Evolutionary conservation across 2,888 invertebrate species (phyloP), one percentile per base, ranked within the genome.

Genomic region (Piscicola geometra): DNA sequence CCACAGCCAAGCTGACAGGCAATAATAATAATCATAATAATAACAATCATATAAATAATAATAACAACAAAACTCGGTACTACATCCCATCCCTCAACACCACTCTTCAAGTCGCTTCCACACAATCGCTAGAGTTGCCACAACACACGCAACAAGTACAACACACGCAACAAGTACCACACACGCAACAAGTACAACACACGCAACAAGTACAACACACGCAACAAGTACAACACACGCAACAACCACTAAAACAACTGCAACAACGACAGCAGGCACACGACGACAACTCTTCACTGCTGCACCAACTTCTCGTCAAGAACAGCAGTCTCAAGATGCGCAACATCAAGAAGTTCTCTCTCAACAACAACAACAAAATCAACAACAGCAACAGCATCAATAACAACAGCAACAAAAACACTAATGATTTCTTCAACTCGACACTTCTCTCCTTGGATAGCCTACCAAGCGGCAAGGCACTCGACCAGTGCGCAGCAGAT

Each of bases 321-420:
- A 30, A 67, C 30, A n/a, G 30, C 33, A 12, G 3, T n/a, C 18
- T 32, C 28, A 9, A 67, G 15, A 67, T 33, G 25, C n/a, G n/a
- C n/a, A 64, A 28, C 64, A 12, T 21, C 25, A 64, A 64, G 21
- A 33, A 67, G 15, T 3, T 33, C 30, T 28, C 5, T n/a, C 28
- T 67, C 33, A 67, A 67, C 33, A 67, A 25, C 33, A 64, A 64
- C 25, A n/a, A 9, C 64, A 64, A 64, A 5, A 64, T 12, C 30
- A 28, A 28, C 64, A 5, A 21, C n/a, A 64, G 64, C 64, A 64
- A n/a, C 30, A 28, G 9, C 30, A 28, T 5, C 64, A 28, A 64
- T 64, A 12, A 9, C 64, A 64, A 64, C 64, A 5, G 30, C 18
- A 15, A 18, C 52, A 50, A 50, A 50, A 50, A 15, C 15, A 50